Conservation (phyloP, 2,797 vertebrate genomes). For the Enteromius anoplus region DNA sequence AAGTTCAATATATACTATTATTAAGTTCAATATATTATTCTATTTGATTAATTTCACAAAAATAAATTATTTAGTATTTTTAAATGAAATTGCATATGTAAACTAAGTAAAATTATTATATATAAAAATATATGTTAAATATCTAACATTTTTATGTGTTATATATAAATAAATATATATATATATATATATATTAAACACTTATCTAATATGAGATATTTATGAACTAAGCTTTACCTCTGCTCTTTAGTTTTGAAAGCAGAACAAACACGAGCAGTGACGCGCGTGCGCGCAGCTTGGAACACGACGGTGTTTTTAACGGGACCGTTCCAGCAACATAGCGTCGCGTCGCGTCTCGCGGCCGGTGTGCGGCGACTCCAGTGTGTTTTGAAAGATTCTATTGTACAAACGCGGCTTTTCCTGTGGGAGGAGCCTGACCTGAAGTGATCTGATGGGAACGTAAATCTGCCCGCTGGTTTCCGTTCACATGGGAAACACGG, state of each 20-base stretch:
- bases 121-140: too few relatives aligned
- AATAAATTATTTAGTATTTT: too few relatives aligned
- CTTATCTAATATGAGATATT: not conserved
- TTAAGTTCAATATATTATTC: too few relatives aligned
- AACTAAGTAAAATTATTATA: too few relatives aligned
- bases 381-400: not conserved
- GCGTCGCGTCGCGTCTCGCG: not conserved
- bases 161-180: too few relatives aligned
- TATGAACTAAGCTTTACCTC: not conserved
- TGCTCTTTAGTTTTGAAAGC: not conserved
- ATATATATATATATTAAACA: too few relatives aligned
- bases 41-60: too few relatives aligned
- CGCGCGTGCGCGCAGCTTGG: not conserved
- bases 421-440: slow-evolving; percentile 32
- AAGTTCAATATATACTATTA: too few relatives aligned
- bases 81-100: too few relatives aligned
- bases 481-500: slow-evolving; percentile 20
- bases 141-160: too few relatives aligned
- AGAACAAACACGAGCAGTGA: not conserved
- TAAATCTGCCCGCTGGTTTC: slow-evolving; percentile 32
- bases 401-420: slow-evolving; percentile 12
- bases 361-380: not conserved
- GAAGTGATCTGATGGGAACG: not conserved
- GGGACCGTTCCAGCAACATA: not conserved
- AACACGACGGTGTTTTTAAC: not conserved